phyloP scores from a whole-genome alignment of 2,888 invertebrate genomes.

The Aspidiotus rigidus region DNA sequence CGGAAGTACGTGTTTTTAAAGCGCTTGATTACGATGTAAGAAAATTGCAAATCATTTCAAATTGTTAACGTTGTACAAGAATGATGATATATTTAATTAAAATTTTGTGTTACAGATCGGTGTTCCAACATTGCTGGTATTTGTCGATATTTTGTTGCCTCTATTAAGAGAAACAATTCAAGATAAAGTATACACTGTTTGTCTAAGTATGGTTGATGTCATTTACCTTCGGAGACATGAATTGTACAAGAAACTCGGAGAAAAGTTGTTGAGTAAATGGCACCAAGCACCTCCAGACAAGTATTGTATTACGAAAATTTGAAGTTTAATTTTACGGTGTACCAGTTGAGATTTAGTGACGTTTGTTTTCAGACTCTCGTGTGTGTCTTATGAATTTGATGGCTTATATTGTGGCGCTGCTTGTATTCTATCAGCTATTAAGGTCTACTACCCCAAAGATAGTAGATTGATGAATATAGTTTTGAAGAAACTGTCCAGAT shows the following conservation, averaged over 20 bases:
- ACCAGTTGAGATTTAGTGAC: neutral
- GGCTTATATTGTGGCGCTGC: conserved; percentile 26
- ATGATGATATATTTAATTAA: neutral
- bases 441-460: conserved; percentile 26
- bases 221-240: conserved; percentile 21
- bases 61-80: neutral
- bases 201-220: conserved; percentile 22
- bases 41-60: conserved; percentile 9
- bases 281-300: conserved; percentile 20
- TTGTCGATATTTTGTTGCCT: conserved; percentile 23
- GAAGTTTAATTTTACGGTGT: neutral
- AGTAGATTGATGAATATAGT: neutral
- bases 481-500: conserved; percentile 17
- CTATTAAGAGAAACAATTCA: conserved; percentile 19
- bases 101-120: conserved; percentile 19
- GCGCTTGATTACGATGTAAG: conserved; percentile 25
- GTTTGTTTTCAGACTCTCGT: conserved; percentile 7
- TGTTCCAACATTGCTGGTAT: conserved; percentile 24
- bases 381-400: conserved; percentile 21
- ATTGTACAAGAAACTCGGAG: conserved; percentile 17
- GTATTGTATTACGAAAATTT: conserved; percentile 3
- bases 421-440: conserved; percentile 16
- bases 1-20: conserved; percentile 25
- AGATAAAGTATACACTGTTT: conserved; percentile 25
- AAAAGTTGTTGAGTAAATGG: conserved; percentile 23